Evolutionary conservation across 2,888 invertebrate species (phyloP).

Genomic region (Trichogramma dendrolimi): DNA sequence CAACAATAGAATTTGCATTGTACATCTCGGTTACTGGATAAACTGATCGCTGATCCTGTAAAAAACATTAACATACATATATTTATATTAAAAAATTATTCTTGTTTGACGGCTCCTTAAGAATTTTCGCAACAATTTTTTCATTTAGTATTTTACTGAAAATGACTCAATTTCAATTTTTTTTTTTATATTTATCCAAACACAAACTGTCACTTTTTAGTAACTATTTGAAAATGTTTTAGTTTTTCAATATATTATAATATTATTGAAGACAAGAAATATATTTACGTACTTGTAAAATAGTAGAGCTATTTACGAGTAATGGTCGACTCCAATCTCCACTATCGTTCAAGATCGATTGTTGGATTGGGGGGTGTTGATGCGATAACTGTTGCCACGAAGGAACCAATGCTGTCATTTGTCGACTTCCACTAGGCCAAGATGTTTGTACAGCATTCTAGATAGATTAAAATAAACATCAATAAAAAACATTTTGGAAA

Average conservation of each 20-base stretch:
- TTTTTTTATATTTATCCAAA: not conserved
- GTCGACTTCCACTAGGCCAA: conserved; percentile 67
- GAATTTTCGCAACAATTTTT: too few relatives aligned
- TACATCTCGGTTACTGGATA: conserved; percentile 62
- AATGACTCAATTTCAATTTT: not conserved
- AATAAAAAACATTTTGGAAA: not conserved
- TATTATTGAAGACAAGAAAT: not conserved
- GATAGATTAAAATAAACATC: conserved; percentile 26
- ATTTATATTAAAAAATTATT: not conserved
- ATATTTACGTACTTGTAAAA: conserved; percentile 59
- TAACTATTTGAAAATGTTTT: too few relatives aligned
- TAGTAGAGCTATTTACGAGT: conserved; percentile 72
- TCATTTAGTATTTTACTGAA: too few relatives aligned
- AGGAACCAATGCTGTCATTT: conserved; percentile 74
- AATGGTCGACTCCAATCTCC: conserved; percentile 71
- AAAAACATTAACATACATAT: too few relatives aligned
- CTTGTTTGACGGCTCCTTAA: not conserved
- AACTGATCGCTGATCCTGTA: conserved; percentile 60
- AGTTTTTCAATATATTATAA: not conserved
- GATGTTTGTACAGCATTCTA: conserved; percentile 68
- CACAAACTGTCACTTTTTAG: too few relatives aligned
- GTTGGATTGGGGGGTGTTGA: conserved; percentile 61
- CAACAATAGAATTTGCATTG: conserved; percentile 56
- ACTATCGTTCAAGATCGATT: conserved; percentile 60
- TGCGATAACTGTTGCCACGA: conserved; percentile 78